Evolutionary conservation across 2,113 vertebrate genomes (phyloP).

Genomic region (Podilymbus podiceps): DNA sequence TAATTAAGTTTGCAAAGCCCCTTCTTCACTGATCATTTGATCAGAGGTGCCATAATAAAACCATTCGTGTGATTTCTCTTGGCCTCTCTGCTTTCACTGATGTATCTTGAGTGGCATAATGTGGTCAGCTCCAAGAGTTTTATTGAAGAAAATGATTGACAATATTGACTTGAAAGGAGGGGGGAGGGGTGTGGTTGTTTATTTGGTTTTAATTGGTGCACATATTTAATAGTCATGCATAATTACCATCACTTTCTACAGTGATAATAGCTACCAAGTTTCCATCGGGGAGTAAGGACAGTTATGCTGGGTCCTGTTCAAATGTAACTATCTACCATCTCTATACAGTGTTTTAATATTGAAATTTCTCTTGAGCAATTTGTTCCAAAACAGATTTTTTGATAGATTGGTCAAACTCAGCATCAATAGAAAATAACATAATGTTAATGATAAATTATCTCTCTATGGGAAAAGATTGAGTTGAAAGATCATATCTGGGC

Average conservation of each 20-base stretch:
- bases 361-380: neutral
- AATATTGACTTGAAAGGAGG: neutral
- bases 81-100: neutral
- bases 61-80: neutral
- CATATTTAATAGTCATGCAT: neutral
- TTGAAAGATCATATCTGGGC: neutral
- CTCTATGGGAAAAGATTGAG: neutral
- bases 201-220: neutral
- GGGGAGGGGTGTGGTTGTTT: neutral
- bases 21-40: neutral
- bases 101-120: neutral
- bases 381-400: neutral
- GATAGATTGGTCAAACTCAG: neutral
- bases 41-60: neutral
- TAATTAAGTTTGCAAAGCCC: neutral
- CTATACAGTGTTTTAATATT: neutral
- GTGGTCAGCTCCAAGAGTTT: neutral
- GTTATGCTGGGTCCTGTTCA: neutral
- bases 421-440: neutral
- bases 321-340: neutral
- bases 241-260: neutral
- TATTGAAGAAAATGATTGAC: neutral
- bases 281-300: neutral
- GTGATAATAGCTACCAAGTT: neutral
- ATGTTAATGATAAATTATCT: neutral